Percentiles rank a stretch among this genome's conserved stretches.
Conservation (phyloP, 2,797 vertebrate species). For the Lates japonicus region DNA sequence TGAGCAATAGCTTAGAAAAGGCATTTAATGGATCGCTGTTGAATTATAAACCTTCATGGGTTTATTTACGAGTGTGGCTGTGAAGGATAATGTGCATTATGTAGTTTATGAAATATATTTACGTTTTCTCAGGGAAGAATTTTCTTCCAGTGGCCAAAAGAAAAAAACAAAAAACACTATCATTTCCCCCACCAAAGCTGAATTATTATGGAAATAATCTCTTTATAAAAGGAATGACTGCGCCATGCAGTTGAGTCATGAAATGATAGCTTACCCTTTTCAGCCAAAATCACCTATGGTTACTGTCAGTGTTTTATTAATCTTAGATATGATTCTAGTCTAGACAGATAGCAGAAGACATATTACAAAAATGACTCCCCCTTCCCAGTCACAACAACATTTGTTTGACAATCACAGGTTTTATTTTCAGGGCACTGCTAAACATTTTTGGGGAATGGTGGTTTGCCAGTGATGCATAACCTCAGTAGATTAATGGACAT, state of each 20-base stretch:
- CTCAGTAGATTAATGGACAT: constrained; percentile 55
- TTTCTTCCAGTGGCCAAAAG: constrained; percentile 42
- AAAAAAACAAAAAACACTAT: constrained; percentile 38
- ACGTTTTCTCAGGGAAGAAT: constrained; percentile 49
- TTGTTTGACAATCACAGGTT: not conserved
- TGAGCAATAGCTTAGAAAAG: constrained; percentile 48
- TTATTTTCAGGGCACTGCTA: constrained; percentile 15
- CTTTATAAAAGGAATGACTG: constrained; percentile 34
- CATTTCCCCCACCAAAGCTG: constrained; percentile 32
- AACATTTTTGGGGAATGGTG: not conserved
- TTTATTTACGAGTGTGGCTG: constrained; percentile 44
- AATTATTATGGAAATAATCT: constrained; percentile 54
- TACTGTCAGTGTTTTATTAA: constrained; percentile 30
- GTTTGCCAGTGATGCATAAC: constrained; percentile 47
- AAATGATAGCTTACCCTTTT: constrained; percentile 54
- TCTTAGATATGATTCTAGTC: constrained; percentile 21
- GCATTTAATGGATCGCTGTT: constrained; percentile 55
- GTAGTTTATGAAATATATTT: constrained; percentile 45
- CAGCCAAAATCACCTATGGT: constrained; percentile 23
- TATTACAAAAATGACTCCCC: not conserved
- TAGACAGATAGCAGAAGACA: constrained; percentile 1
- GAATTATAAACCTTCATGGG: constrained; percentile 53
- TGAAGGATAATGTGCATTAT: constrained; percentile 35
- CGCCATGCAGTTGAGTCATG: constrained; percentile 38
- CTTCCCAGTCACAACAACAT: not conserved